Conservation (phyloP, 1,140 invertebrate genomes). For the Campoletis sonorensis region DNA sequence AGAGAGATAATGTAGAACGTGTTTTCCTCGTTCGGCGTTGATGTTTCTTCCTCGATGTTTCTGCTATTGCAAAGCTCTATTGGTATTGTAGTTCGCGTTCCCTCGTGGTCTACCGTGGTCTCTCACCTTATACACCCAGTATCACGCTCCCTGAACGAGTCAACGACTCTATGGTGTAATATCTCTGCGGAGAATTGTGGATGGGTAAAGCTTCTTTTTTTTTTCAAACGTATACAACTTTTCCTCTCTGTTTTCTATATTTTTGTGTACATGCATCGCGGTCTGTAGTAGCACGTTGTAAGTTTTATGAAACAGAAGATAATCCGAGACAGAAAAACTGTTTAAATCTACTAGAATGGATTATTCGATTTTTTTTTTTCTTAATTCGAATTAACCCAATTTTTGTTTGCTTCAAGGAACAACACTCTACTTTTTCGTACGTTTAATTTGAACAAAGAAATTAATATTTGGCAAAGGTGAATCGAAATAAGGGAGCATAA, state of each 20-base stretch:
- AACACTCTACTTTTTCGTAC: too few relatives aligned
- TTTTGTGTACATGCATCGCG: background rate
- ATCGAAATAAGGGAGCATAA: too few relatives aligned
- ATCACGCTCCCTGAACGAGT: slow-evolving; percentile 13
- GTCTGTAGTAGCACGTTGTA: background rate
- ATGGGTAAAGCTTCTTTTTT: slow-evolving; percentile 17
- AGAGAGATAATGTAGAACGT: slow-evolving; percentile 24
- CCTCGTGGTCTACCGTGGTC: slow-evolving; percentile 62
- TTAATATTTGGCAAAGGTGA: too few relatives aligned
- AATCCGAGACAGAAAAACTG: too few relatives aligned
- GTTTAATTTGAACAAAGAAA: too few relatives aligned
- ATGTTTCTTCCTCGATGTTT: slow-evolving; percentile 20
- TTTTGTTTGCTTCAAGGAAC: too few relatives aligned
- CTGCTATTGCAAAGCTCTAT: slow-evolving; percentile 46
- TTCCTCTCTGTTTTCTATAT: background rate
- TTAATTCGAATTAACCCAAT: too few relatives aligned
- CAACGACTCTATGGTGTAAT: slow-evolving; percentile 26
- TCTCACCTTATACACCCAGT: slow-evolving; percentile 23
- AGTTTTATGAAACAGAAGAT: too few relatives aligned
- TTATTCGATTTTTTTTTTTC: too few relatives aligned
- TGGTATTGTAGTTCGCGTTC: slow-evolving; percentile 63
- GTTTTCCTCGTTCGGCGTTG: slow-evolving; percentile 43
- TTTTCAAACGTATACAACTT: background rate
- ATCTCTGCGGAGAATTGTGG: background rate
- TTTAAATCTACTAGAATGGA: too few relatives aligned